Base-by-base conservation (phyloP, 2,888 invertebrate species). In the Tetramorium bicarinatum region DNA sequence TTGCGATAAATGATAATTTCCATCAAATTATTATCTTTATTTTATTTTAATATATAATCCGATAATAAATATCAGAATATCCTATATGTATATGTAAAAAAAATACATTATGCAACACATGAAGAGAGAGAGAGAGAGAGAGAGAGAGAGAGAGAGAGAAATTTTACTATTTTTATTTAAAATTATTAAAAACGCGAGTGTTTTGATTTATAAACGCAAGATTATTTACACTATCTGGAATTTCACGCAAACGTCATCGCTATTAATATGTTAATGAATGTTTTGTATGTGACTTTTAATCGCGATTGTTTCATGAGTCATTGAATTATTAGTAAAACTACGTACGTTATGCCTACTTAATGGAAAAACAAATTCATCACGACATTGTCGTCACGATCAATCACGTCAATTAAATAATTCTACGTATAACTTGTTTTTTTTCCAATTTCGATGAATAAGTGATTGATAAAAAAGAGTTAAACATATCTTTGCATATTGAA, bases 221-320 rank as follows among this genome's bases (percentile, higher is more conserved):
- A 54, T 66, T 13, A 18, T 59, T 21, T 6, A n/a, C 54, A n/a
- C n/a, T 54, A 29, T 25, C 13, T 64, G 66, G 3, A 41, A 56
- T 15, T 8, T 54, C 3, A 1, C 13, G 21, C 21, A n/a, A 47
- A 18, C 34, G 18, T 69, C 56, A 79, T 34, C 21, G 56, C 6
- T 29, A 34, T 34, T 34, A 34, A 34, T 34, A 69, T 67, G 18
- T 47, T 67, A 18, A 79, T 29, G n/a, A 69, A 59, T 47, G 44
- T 47, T 41, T 79, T 25, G 3, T 56, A 59, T 13, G 8, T 59
- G 11, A 67, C 0, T 69, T 13, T 44, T 69, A 21, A 25, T 67
- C 8, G 34, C 41, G 9, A 47, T 67, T 8, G 9, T 56, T 66
- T 9, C 3, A 11, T 59, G 21, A 79, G 38, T 69, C 59, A 79